Percentiles rank a stretch among this genome's conserved stretches.
phyloP scores from a whole-genome alignment of 2,888 invertebrate genomes.

The Hirtodrosophila trivittata region DNA sequence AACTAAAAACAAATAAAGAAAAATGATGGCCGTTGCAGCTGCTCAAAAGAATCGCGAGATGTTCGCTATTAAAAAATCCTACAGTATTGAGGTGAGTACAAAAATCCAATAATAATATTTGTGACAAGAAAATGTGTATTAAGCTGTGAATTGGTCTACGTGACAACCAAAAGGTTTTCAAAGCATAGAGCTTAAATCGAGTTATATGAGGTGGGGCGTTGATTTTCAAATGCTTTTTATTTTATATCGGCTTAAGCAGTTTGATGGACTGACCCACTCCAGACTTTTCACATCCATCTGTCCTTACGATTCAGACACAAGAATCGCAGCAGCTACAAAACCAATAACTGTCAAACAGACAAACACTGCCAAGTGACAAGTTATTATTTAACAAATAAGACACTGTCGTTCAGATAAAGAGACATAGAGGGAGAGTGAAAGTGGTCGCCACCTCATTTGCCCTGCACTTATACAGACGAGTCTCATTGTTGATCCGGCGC shows the following conservation, averaged over 20 bases:
- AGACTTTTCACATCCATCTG: constrained; percentile 4
- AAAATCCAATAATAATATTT: constrained; percentile 1
- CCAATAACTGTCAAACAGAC: constrained; percentile 14
- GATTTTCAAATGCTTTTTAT: constrained; percentile 20
- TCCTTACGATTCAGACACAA: constrained; percentile 32
- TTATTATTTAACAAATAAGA: constrained; percentile 77
- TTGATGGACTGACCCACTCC: constrained; percentile 37
- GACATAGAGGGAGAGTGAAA: constrained; percentile 60
- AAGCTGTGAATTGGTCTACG: constrained; percentile 59
- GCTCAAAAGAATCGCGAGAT: constrained; percentile 97
- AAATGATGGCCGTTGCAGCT: constrained; percentile 94
- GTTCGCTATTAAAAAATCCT: constrained; percentile 98
- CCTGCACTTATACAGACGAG: constrained; percentile 71
- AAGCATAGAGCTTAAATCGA: constrained; percentile 15
- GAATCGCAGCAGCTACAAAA: constrained; percentile 33
- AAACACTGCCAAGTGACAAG: constrained; percentile 49
- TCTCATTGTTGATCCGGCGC: constrained; percentile 65
- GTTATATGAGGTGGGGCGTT: constrained; percentile 13
- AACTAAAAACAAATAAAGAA: constrained; percentile 75
- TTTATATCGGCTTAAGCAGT: constrained; percentile 6
- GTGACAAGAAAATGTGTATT: neutral
- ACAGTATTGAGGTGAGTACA: constrained; percentile 96
- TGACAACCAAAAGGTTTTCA: constrained; percentile 63
- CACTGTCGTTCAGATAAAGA: constrained; percentile 23
- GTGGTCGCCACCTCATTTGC: constrained; percentile 60